Evolutionary conservation across 2,888 invertebrate species (phyloP).

Genomic region (Amblyjoppa fuscipennis): DNA sequence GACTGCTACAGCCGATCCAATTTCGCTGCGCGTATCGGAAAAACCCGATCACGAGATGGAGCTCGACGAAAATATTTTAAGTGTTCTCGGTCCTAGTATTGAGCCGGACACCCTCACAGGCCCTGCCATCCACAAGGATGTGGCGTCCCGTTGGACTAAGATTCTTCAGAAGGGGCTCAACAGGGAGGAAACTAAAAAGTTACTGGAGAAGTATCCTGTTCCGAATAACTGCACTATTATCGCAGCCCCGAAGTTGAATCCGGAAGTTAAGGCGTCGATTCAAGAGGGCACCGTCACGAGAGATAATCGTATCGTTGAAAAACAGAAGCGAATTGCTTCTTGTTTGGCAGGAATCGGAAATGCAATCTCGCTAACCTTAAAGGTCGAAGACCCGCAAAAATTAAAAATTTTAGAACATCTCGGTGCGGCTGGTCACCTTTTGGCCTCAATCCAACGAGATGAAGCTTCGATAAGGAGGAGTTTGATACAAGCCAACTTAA

Average conservation of each 20-base stretch:
- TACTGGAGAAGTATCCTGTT: constrained; percentile 43
- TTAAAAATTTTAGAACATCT: constrained; percentile 32
- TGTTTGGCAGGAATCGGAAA: constrained; percentile 36
- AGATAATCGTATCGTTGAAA: constrained; percentile 47
- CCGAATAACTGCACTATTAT: constrained; percentile 50
- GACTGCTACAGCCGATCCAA: too few species aligned
- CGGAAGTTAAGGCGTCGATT: constrained; percentile 47
- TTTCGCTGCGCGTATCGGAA: too few species aligned
- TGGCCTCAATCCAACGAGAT: constrained; percentile 51
- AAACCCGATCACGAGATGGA: constrained; percentile 1
- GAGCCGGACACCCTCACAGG: neutral
- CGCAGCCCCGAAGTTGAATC: constrained; percentile 55
- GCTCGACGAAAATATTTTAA: constrained; percentile 14
- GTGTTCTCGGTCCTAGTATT: constrained; percentile 4
- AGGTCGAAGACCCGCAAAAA: neutral
- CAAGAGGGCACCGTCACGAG: constrained; percentile 42
- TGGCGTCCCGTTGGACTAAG: constrained; percentile 31
- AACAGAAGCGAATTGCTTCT: constrained; percentile 49
- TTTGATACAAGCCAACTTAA: constrained; percentile 49
- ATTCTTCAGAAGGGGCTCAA: constrained; percentile 60
- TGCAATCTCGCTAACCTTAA: neutral
- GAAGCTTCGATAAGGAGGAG: constrained; percentile 43
- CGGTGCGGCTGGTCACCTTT: constrained; percentile 50
- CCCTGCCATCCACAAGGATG: constrained; percentile 42
- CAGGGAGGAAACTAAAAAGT: constrained; percentile 29